Percentiles rank a stretch among this genome's conserved stretches.
Evolutionary conservation across 2,888 invertebrate species (phyloP).

Genomic region (Stegana nigrithorax): DNA sequence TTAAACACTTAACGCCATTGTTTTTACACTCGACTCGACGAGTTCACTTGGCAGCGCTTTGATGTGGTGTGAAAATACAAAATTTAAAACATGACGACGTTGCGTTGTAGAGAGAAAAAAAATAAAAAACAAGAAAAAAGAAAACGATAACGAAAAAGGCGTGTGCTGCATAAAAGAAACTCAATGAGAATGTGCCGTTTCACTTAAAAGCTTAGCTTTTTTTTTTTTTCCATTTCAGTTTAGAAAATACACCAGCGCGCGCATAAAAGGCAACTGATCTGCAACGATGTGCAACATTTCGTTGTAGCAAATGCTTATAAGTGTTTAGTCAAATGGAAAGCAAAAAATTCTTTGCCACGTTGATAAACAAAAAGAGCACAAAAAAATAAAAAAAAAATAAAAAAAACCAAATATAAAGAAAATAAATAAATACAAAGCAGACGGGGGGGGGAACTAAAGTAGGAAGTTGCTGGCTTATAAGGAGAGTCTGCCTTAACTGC

Average conservation of each 20-base stretch:
- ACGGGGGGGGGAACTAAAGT: neutral
- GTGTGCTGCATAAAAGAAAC: neutral
- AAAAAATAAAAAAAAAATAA: too few species aligned
- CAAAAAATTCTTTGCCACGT: slow-evolving; percentile 58
- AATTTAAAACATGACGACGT: slow-evolving; percentile 34
- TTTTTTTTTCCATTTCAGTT: slow-evolving; percentile 23
- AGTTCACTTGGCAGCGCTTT: slow-evolving; percentile 52
- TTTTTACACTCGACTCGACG: slow-evolving; percentile 59
- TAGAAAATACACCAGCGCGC: slow-evolving; percentile 1
- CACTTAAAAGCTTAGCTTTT: slow-evolving; percentile 44
- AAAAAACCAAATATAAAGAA: too few species aligned
- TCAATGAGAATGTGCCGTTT: too few species aligned
- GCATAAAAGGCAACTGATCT: slow-evolving; percentile 8
- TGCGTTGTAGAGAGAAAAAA: slow-evolving; percentile 27
- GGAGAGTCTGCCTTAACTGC: too few species aligned
- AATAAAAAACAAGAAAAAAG: slow-evolving; percentile 28
- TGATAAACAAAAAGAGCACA: slow-evolving; percentile 55
- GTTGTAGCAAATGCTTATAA: slow-evolving; percentile 50
- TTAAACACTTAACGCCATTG: slow-evolving; percentile 59
- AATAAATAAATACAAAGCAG: neutral
- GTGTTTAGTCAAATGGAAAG: slow-evolving; percentile 60
- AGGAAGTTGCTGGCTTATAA: too few species aligned
- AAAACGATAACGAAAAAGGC: neutral
- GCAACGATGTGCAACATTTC: slow-evolving; percentile 41
- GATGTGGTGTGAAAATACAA: slow-evolving; percentile 55